Evolutionary conservation across 1,140 invertebrate species (phyloP), one percentile per base, ranked within the genome.

Genomic region (Caenorhabditis briggsae): DNA sequence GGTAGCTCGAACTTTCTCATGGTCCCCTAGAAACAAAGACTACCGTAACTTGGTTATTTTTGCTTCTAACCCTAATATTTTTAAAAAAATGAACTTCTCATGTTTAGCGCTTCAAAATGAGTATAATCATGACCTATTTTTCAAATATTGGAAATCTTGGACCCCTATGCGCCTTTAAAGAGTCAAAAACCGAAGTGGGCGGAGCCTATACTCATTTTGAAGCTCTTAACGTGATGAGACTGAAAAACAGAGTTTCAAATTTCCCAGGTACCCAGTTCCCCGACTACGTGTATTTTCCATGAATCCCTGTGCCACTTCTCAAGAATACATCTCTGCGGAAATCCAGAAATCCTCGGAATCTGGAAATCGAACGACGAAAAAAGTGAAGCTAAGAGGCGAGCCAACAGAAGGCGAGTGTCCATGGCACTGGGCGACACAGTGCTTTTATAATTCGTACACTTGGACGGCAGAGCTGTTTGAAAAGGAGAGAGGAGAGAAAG

Each of bases 391-490:
- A 11, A 48, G 20, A 50, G 70, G 70, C 5, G 70, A 78, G 70
- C 70, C 70, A 50, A 78, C 70, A 9, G 70, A 78, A n/a, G 70
- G 70, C 2, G 70, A 78, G 14, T 78, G 70, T 25, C 70, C 70
- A 11, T 78, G 70, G 70, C 70, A 78, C 53, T 78, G 70, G 70
- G 70, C 70, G 8, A 78, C 70, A 12, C 70, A 78, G 46, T 78
- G 70, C n/a, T 25, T 78, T 23, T 78, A 78, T 50, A 78, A 78
- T 25, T 78, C 70, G 43, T 78, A 78, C n/a, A 78, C 50, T 78
- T 78, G 70, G 70, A 50, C 70, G 2, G 70, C 20, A 2, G 70
- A 78, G n/a, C 18, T 50, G n/a, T 46, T 70, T 46, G 33, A 46
- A 46, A 50, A 50, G 9, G 70, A 33, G 70, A 50, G 33, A 23